Evolutionary conservation across 1,140 invertebrate species (phyloP), one percentile per base, ranked within the genome.

Genomic region (Xylocopa sonorina): DNA sequence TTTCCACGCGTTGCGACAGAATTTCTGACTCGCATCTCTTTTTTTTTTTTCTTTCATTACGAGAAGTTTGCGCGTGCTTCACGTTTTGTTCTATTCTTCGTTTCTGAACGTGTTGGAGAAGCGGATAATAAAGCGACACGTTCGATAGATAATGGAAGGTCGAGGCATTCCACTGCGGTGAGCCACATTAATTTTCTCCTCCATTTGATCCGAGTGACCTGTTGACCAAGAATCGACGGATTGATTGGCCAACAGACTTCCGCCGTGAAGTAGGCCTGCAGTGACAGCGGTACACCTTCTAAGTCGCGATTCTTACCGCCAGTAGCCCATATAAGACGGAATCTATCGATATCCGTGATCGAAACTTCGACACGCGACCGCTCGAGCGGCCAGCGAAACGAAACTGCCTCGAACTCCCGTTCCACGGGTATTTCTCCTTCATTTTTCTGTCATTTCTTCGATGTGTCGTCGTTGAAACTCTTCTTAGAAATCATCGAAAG

Each of bases 191-290:
- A 81, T 84, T 85, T 82, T 78, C 71, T 78, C 78, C 74, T 76
- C 75, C 69, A 82, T 85, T 74, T 82, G 68, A 82, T 82, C 80
- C 75, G 41, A 67, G 68, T 82, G 84, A 85, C 83, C 84, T 34
- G 74, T 81, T 85, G 84, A 85, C 83, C 84, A 87, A 86, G 81
- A 83, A 86, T 84, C 76, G 68, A 84, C 51, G 60, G 79, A 82
- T 84, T 55, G 85, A 87, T 82, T 77, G 85, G 83, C 60, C 80
- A 80, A 84, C 67, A 87, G 73, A 87, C 82, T 84, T 87, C 85
- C 83, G 71, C 41, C 81, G 50, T 69, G 58, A 86, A 86, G 85
- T 86, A 86, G 85, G 85, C 60, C 84, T 86, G 41, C 51, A 74
- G 81, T 83, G 84, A 86, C 85, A 85, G 55, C 72, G 73, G 24